Percentiles rank a stretch among this genome's conserved stretches.
Evolutionary conservation across 2,113 vertebrate genomes (phyloP).

Genomic region (Bungarus multicinctus): DNA sequence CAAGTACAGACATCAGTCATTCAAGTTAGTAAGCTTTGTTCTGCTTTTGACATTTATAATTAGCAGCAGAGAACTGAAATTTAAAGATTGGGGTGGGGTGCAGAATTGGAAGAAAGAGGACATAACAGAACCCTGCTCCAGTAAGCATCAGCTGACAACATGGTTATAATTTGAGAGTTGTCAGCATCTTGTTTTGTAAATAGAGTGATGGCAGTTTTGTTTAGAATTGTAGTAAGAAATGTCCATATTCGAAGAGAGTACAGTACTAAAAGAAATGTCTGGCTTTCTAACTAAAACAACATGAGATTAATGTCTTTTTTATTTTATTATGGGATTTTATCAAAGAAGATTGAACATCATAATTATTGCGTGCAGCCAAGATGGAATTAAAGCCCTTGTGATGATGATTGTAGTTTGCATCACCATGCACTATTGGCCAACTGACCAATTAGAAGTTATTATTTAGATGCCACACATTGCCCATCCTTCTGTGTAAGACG

Average conservation of each 20-base stretch:
- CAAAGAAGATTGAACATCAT: not conserved
- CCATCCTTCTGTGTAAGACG: not conserved
- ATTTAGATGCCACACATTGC: not conserved
- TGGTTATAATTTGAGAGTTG: conserved; percentile 35
- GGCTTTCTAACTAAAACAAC: conserved; percentile 2
- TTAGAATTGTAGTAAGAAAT: conserved; percentile 29
- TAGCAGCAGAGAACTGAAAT: conserved; percentile 63
- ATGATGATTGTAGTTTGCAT: not conserved
- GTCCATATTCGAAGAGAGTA: not conserved
- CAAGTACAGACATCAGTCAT: conserved; percentile 53
- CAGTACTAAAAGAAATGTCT: conserved; percentile 10
- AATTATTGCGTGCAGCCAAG: not conserved
- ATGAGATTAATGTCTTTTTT: not conserved
- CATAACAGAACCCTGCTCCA: conserved; percentile 42
- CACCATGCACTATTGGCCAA: not conserved
- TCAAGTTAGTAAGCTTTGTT: conserved; percentile 55
- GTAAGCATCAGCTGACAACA: conserved; percentile 45
- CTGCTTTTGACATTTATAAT: conserved; percentile 61
- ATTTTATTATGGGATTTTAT: not conserved
- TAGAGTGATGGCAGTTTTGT: conserved; percentile 25
- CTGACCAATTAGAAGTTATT: not conserved
- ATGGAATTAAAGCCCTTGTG: not conserved
- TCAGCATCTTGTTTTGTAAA: conserved; percentile 52
- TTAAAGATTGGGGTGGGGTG: conserved; percentile 51
- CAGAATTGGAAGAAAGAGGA: conserved; percentile 7